phyloP scores from a whole-genome alignment of 1,140 invertebrate genomes.

The Zaprionus kolodkinae region DNA sequence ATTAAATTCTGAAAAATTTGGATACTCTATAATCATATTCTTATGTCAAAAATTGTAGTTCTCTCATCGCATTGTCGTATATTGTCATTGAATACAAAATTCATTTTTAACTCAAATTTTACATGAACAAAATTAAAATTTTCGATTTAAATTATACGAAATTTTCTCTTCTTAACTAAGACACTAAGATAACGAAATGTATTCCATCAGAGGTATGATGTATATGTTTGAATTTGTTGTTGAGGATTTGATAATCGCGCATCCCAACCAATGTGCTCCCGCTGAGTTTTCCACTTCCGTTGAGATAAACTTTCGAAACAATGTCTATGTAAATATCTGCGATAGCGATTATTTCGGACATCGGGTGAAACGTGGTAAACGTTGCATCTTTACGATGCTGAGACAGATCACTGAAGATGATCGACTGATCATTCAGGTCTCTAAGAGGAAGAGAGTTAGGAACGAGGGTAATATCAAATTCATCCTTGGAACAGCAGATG shows the following conservation, averaged over 20 bases:
- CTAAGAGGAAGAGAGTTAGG: constrained; percentile 56
- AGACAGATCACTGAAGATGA: constrained; percentile 62
- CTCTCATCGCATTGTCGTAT: not conserved
- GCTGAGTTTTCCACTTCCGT: constrained; percentile 74
- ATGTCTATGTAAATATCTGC: constrained; percentile 66
- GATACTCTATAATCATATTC: no score
- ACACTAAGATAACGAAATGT: not conserved
- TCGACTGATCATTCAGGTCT: constrained; percentile 63
- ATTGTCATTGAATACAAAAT: not conserved
- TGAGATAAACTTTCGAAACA: constrained; percentile 70
- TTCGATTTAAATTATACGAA: not conserved
- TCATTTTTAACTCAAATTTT: not conserved
- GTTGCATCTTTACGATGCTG: constrained; percentile 65
- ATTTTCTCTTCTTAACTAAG: not conserved
- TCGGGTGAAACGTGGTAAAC: constrained; percentile 60
- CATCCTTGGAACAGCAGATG: constrained; percentile 66
- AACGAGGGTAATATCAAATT: constrained; percentile 70
- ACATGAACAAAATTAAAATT: not conserved
- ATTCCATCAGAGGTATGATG: constrained; percentile 45
- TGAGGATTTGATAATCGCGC: constrained; percentile 75
- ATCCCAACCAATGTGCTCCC: constrained; percentile 70
- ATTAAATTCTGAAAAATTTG: no score
- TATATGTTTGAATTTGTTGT: constrained; percentile 81
- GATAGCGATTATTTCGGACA: constrained; percentile 67
- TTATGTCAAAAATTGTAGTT: no score